Conservation (phyloP, 1,140 invertebrate species). For the Lutraria rhynchaena region DNA sequence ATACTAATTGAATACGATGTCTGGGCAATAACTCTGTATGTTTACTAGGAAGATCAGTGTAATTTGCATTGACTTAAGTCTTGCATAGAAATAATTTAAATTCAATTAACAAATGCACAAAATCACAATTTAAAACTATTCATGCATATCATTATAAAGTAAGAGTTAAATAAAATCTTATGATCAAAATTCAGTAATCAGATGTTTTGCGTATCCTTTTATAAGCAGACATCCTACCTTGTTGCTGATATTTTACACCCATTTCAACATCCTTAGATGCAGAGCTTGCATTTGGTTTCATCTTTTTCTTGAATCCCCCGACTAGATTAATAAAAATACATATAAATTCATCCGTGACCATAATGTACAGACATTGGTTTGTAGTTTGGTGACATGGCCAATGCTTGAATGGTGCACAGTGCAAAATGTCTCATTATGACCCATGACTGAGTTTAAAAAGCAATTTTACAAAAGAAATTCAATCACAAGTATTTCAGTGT, state of each 20-base stretch:
- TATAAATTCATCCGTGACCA: background rate
- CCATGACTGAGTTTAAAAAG: no score
- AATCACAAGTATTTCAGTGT: no score
- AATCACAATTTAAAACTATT: background rate
- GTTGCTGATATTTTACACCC: conserved; percentile 20
- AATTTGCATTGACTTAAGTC: background rate
- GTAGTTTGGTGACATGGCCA: no score
- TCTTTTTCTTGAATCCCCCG: conserved; percentile 52
- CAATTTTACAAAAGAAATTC: no score
- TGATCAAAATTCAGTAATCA: background rate
- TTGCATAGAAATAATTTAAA: background rate
- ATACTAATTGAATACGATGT: no score
- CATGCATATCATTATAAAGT: background rate
- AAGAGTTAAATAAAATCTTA: background rate
- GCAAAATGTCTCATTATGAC: no score
- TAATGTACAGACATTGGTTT: no score
- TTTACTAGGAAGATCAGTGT: background rate
- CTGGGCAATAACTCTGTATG: no score
- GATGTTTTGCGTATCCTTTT: background rate
- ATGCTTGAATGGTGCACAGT: no score
- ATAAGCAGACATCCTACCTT: background rate
- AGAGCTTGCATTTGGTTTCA: conserved; percentile 9
- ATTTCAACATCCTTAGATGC: conserved; percentile 19
- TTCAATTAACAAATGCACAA: no score
- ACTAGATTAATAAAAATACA: conserved; percentile 26